These are phyloP conservation scores for Setophaga coronata DNA, from an alignment of 2,113 vertebrate genomes.

Conservation along the genomic window DNA sequence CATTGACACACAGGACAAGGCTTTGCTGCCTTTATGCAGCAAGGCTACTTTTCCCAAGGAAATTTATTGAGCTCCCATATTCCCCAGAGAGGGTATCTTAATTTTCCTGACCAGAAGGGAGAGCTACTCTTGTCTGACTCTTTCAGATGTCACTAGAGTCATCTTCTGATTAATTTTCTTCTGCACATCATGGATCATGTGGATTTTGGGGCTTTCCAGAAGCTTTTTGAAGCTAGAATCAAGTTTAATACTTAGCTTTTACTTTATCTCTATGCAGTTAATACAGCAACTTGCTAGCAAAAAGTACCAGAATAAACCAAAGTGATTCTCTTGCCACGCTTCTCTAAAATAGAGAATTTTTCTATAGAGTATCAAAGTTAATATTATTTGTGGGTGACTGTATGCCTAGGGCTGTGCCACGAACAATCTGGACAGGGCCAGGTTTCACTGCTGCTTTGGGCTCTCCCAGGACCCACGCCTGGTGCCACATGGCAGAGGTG, in stretches of 20 bases:
- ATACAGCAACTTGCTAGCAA: neutral
- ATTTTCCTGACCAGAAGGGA: slow-evolving; percentile 70
- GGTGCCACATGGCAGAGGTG: neutral
- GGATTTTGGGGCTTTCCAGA: slow-evolving; percentile 77
- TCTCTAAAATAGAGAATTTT: neutral
- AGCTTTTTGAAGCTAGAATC: slow-evolving; percentile 77
- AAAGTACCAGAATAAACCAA: neutral
- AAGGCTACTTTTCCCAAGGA: neutral
- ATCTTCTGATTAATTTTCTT: slow-evolving; percentile 72
- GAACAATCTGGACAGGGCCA: neutral
- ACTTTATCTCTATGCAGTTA: neutral
- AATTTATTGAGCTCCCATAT: neutral
- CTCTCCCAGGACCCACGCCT: neutral
- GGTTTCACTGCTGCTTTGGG: neutral
- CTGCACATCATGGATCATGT: slow-evolving; percentile 74
- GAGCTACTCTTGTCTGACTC: slow-evolving; percentile 35
- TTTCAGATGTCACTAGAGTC: slow-evolving; percentile 75
- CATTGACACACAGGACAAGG: neutral
- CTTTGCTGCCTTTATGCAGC: neutral
- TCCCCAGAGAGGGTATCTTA: neutral
- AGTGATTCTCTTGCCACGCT: neutral
- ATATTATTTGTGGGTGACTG: neutral
- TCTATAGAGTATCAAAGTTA: neutral
- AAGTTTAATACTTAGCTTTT: neutral
- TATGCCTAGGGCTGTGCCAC: neutral